Conservation (phyloP, 2,888 invertebrate genomes). For the Diabrotica balteata region DNA sequence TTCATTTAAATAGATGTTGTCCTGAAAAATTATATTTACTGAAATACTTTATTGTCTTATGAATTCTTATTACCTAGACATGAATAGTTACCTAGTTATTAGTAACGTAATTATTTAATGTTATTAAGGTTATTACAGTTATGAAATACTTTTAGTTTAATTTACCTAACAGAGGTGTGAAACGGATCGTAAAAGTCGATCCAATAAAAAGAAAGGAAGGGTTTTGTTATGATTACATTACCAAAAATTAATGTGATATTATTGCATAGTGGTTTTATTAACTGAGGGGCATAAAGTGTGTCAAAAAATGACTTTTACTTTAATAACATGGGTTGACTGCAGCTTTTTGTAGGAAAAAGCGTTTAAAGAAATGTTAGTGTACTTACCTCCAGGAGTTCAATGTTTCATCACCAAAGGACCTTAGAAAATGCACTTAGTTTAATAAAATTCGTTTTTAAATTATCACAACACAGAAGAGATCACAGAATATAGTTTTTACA, state of each 20-base stretch:
- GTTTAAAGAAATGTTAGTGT: slow-evolving; percentile 19
- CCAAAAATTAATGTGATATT: slow-evolving; percentile 19
- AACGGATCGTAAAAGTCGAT: slow-evolving; percentile 16
- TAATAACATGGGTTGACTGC: too few relatives aligned
- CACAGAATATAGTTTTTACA: slow-evolving; percentile 41
- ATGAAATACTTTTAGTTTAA: not conserved
- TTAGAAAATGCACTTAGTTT: slow-evolving; percentile 35
- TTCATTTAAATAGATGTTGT: too few relatives aligned
- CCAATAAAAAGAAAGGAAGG: slow-evolving; percentile 12
- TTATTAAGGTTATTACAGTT: not conserved
- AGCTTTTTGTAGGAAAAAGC: not conserved
- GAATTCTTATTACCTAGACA: too few relatives aligned
- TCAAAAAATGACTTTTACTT: not conserved
- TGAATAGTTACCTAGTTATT: too few relatives aligned
- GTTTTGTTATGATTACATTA: slow-evolving; percentile 13
- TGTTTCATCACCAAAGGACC: slow-evolving; percentile 35
- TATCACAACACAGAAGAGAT: slow-evolving; percentile 43
- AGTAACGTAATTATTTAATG: too few relatives aligned
- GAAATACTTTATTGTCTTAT: too few relatives aligned
- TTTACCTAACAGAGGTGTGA: slow-evolving; percentile 3
- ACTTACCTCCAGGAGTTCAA: slow-evolving; percentile 41
- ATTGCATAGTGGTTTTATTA: not conserved
- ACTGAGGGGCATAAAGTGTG: not conserved
- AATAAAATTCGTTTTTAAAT: slow-evolving; percentile 36
- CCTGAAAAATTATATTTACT: too few relatives aligned